Evolutionary conservation across 2,888 invertebrate species (phyloP), one percentile per base, ranked within the genome.

Genomic region (Patella ulyssiponensis): DNA sequence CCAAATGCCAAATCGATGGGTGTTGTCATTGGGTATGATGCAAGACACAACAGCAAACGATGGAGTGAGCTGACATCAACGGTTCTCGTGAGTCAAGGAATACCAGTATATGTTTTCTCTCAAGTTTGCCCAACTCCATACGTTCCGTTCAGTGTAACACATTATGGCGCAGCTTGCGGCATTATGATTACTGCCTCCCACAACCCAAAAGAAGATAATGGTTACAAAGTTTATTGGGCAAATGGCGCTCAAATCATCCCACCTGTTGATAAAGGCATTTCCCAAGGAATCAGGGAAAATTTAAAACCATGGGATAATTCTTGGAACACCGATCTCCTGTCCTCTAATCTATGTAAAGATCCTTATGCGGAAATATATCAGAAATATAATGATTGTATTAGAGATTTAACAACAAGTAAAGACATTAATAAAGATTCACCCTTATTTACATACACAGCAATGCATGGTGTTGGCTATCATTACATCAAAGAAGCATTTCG

Each of bases 161-260:
- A 94, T 81, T 94, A 94, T 79, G 94, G 94, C 23, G 95, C 96
- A 77, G 94, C 95, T 1, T 96, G 95, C 64, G 98, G 98, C 0
- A 94, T 98, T 7, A 97, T 98, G 96, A 94, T 98, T 7, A 98
- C 98, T 0, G 98, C 98, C 0, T 98, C 97, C 0, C 98, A 98
- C 89, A 98, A 98, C 92, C 98, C 98, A 0, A 97, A 96, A 90
- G 95, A 97, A 52, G 98, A 98, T 90, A 98, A 98, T 90, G 98
- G 98, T 1, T 99, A 98, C 90, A 99, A 99, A 93, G 98, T 98
- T 9, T 99, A 98, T 91, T 98, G 97, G 95, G 93, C 94, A 12
- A 99, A 98, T 92, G 97, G 98, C 0, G 95, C 97, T 11, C 88
- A 99, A 94, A 98, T 99, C 81, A 95, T 97, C 80, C 92, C 96